Conservation (phyloP, 2,797 vertebrate genomes). For the Alca torda region DNA sequence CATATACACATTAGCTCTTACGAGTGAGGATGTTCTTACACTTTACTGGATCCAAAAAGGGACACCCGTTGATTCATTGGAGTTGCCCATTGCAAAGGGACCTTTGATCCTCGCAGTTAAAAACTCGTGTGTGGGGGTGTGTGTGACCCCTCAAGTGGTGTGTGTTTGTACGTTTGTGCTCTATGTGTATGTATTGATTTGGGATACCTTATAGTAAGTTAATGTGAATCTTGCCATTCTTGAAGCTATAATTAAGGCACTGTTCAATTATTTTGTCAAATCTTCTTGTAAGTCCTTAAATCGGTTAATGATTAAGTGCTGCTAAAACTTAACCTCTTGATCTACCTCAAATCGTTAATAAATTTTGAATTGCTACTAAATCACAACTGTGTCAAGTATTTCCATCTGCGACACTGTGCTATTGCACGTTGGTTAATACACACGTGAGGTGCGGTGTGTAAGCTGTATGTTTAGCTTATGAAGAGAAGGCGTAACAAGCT, state of each 20-base stretch:
- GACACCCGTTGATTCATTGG: background rate
- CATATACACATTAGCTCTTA: background rate
- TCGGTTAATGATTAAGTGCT: background rate
- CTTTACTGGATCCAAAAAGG: background rate
- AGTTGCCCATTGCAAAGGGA: background rate
- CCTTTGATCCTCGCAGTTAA: background rate
- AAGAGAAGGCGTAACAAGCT: background rate
- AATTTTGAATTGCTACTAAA: background rate
- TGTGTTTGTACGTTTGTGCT: background rate
- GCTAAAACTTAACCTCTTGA: background rate
- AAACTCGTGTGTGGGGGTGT: background rate
- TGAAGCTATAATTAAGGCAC: background rate
- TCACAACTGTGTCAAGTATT: background rate
- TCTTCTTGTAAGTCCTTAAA: background rate
- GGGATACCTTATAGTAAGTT: background rate
- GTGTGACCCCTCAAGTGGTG: background rate
- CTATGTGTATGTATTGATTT: background rate
- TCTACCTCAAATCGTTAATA: background rate
- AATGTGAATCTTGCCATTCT: background rate
- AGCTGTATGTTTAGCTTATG: background rate
- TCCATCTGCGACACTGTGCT: background rate
- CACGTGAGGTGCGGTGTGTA: background rate
- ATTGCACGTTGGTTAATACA: background rate
- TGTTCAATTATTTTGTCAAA: background rate
- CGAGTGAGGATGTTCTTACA: background rate